A percentile compares a stretch with the other conserved stretches of the same genome.
Conservation (phyloP, 2,113 vertebrate genomes). For the Hemicordylus capensis region DNA sequence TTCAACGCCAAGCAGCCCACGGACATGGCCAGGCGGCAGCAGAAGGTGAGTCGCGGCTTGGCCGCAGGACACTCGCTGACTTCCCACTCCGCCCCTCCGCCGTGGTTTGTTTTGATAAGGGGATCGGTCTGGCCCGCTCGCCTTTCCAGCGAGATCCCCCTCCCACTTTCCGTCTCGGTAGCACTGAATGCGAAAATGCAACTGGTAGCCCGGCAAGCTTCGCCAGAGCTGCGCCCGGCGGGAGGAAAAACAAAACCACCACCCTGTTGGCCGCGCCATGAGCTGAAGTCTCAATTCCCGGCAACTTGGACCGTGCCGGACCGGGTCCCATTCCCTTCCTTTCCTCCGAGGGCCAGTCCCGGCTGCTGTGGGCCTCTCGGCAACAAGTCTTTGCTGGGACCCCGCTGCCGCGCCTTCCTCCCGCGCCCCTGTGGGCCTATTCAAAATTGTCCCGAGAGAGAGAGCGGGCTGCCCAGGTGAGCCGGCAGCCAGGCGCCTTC, state of each 20-base stretch:
- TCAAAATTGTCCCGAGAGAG: too few species aligned
- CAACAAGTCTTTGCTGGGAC: too few species aligned
- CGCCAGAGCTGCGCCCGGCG: too few species aligned
- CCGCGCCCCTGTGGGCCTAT: neutral
- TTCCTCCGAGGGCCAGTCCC: too few species aligned
- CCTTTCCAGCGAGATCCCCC: neutral
- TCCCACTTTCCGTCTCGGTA: neutral
- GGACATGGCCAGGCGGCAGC: conserved; percentile 90
- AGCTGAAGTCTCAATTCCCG: neutral
- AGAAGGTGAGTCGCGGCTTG: conserved; percentile 81
- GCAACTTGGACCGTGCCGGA: neutral
- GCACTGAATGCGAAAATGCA: neutral
- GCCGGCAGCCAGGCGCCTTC: too few species aligned
- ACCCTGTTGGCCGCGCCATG: too few species aligned
- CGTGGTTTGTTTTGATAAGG: neutral
- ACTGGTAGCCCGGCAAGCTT: neutral
- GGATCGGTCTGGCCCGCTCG: neutral
- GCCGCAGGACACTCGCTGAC: neutral
- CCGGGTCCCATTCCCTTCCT: too few species aligned
- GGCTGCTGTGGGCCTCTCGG: too few species aligned
- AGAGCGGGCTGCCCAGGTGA: too few species aligned
- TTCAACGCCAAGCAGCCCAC: conserved; percentile 95
- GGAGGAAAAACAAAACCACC: too few species aligned
- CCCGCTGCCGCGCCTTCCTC: neutral
- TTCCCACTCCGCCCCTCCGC: neutral